These are phyloP conservation scores for Corticium candelabrum DNA, from an alignment of 37 sponge, comb jelly and placozoan species.

Conservation along the genomic window DNA sequence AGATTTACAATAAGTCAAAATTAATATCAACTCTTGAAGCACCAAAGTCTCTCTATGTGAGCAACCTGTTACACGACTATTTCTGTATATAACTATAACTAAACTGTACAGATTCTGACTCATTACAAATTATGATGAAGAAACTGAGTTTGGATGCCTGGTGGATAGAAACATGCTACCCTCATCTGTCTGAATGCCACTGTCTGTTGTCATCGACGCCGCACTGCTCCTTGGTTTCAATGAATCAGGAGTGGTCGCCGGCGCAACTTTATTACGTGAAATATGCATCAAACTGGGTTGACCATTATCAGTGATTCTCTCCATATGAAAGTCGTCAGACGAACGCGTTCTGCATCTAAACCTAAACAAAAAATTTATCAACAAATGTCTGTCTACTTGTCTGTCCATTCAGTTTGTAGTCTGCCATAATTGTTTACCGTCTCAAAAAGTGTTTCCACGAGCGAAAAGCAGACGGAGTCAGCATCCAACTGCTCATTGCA, in stretches of 20 bases:
- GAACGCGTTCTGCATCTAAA: conserved; percentile 2
- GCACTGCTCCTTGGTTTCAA: not conserved
- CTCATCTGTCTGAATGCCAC: not conserved
- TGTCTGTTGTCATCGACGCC: not conserved
- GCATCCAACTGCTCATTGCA: not conserved
- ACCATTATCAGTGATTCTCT: not conserved
- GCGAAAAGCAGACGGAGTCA: not conserved
- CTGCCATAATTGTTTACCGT: not conserved
- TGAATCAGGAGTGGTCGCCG: not conserved
- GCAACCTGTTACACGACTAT: too few relatives aligned
- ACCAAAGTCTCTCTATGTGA: too few relatives aligned
- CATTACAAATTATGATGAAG: too few relatives aligned
- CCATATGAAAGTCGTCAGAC: not conserved
- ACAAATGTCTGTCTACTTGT: not conserved
- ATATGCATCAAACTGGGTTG: not conserved
- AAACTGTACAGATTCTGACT: too few relatives aligned
- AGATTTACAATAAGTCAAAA: too few relatives aligned
- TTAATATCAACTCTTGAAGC: too few relatives aligned
- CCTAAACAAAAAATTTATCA: too few relatives aligned
- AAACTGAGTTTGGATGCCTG: too few relatives aligned
- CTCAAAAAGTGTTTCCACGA: not conserved
- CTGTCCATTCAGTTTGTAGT: not conserved
- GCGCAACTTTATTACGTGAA: not conserved
- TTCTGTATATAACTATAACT: too few relatives aligned
- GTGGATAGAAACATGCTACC: too few relatives aligned